These are phyloP conservation scores for Myotis vivesi DNA, from an alignment of 2,797 vertebrate species.

Conservation along the genomic window DNA sequence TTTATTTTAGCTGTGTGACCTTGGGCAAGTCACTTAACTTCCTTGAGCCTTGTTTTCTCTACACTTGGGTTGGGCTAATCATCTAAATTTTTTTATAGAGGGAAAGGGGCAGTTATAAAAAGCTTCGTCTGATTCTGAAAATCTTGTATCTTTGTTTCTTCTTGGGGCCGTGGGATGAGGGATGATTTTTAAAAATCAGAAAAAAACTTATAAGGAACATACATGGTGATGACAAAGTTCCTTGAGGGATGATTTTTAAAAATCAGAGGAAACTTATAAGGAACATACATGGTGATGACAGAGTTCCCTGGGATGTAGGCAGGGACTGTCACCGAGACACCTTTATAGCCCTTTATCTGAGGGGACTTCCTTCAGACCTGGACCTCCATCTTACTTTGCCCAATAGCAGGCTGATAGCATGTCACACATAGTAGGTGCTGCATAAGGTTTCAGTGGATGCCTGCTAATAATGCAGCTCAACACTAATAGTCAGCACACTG, in stretches of 20 bases:
- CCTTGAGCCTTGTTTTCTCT: background rate
- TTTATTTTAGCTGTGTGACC: background rate
- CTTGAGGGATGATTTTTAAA: background rate
- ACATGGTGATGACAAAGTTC: background rate
- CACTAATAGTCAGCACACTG: background rate
- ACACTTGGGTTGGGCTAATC: background rate
- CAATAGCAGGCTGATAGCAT: background rate
- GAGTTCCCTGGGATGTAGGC: background rate
- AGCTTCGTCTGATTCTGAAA: background rate
- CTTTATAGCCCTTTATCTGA: background rate
- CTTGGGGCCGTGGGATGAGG: background rate
- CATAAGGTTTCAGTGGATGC: background rate
- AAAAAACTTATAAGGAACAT: background rate
- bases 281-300: background rate
- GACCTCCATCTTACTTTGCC: background rate
- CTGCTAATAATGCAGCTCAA: background rate
- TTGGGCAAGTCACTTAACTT: background rate
- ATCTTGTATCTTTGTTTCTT: background rate
- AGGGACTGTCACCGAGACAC: background rate
- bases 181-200: background rate
- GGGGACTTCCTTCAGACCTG: background rate
- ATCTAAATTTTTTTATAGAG: background rate
- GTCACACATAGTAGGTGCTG: background rate
- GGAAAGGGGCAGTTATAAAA: background rate
- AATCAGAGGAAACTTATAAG: background rate